Evolutionary conservation across 2,888 invertebrate genomes (phyloP).

Genomic region (Tetragonisca angustula): DNA sequence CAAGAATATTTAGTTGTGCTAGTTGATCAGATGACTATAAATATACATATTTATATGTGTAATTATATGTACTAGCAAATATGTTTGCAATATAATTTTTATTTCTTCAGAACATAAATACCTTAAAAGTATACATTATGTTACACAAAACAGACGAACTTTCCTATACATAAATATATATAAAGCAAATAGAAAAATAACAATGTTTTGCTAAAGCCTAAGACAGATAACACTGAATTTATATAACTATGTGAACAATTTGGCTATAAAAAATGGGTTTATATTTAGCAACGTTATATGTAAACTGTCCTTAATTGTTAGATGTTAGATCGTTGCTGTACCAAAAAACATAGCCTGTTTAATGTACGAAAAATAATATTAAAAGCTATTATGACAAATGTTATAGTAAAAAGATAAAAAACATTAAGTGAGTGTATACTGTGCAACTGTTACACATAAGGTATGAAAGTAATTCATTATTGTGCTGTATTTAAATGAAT

Average conservation of each 20-base stretch:
- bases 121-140: constrained; percentile 34
- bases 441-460: constrained; percentile 65
- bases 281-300: constrained; percentile 67
- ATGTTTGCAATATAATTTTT: constrained; percentile 28
- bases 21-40: constrained; percentile 29
- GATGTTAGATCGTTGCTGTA: constrained; percentile 74
- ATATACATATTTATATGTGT: constrained; percentile 40
- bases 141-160: constrained; percentile 48
- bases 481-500: constrained; percentile 55
- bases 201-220: constrained; percentile 54
- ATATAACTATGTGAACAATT: constrained; percentile 60
- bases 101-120: constrained; percentile 28
- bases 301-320: constrained; percentile 72
- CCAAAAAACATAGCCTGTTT: constrained; percentile 69
- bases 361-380: constrained; percentile 63
- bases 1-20: constrained; percentile 21
- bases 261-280: constrained; percentile 63
- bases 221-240: constrained; percentile 60
- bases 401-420: constrained; percentile 59
- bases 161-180: constrained; percentile 55
- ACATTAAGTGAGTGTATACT: constrained; percentile 67
- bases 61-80: constrained; percentile 36
- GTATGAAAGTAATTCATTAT: constrained; percentile 63
- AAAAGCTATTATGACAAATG: constrained; percentile 66
- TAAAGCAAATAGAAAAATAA: constrained; percentile 45